Evolutionary conservation across 2,888 invertebrate genomes (phyloP).

Genomic region (Sinelater perroti): DNA sequence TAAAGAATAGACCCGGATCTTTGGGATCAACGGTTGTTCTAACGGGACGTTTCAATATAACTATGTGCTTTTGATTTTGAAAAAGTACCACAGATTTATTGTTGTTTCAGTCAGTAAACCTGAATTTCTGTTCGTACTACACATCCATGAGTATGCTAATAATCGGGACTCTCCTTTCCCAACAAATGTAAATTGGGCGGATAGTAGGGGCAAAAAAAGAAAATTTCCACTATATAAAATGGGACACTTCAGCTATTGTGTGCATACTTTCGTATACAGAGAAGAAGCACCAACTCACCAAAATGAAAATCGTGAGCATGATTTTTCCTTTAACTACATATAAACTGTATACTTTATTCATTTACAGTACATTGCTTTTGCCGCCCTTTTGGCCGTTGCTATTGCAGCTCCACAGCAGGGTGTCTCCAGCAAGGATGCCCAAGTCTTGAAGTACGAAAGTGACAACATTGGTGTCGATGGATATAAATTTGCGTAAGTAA

Average conservation of each 20-base stretch:
- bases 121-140: constrained; percentile 13
- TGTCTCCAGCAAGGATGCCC: constrained; percentile 62
- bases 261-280: constrained; percentile 11
- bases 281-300: constrained; percentile 9
- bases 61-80: too few relatives aligned
- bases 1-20: not conserved
- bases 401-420: constrained; percentile 48
- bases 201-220: too few relatives aligned
- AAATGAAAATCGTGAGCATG: constrained; percentile 21
- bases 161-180: constrained; percentile 10
- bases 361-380: constrained; percentile 45
- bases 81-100: too few relatives aligned
- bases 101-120: too few relatives aligned
- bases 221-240: not conserved
- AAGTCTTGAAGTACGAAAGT: constrained; percentile 68
- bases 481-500: constrained; percentile 24
- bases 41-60: too few relatives aligned
- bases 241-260: not conserved
- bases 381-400: constrained; percentile 48
- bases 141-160: constrained; percentile 18
- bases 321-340: not conserved
- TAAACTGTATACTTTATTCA: not conserved
- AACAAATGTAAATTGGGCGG: not conserved
- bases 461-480: constrained; percentile 65
- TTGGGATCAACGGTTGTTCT: too few relatives aligned